Percentiles rank a stretch among this genome's conserved stretches.
Conservation (phyloP, 2,888 invertebrate genomes). For the Dastarcus helophoroides region DNA sequence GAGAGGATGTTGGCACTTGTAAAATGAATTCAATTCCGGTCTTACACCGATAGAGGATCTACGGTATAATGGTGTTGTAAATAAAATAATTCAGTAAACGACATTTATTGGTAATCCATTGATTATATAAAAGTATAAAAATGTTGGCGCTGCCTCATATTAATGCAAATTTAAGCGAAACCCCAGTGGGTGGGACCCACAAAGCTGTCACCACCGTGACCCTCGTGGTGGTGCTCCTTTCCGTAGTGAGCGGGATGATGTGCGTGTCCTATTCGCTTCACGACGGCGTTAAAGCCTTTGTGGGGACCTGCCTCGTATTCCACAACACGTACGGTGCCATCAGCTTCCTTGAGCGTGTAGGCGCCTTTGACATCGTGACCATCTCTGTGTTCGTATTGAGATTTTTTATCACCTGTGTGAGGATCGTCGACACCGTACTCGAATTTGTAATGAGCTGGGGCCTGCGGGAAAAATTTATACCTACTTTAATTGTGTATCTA, state of each 20-base stretch:
- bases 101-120: no score
- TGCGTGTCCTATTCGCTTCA: conserved; percentile 27
- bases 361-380: conserved; percentile 31
- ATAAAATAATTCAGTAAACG: no score
- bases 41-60: no score
- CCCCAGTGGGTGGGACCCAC: no score
- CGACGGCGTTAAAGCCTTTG: conserved; percentile 31
- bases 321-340: conserved; percentile 33
- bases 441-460: conserved; percentile 27
- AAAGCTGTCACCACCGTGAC: no score
- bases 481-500: no score
- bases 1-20: no score
- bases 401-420: conserved; percentile 32
- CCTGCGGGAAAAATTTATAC: conserved; percentile 15
- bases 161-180: no score
- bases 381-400: conserved; percentile 31
- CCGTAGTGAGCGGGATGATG: conserved; percentile 24
- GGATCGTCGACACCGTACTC: conserved; percentile 33
- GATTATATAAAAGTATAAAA: no score
- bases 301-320: conserved; percentile 29
- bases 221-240: conserved; percentile 8
- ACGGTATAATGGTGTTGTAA: no score
- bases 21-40: no score
- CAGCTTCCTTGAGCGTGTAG: conserved; percentile 31
- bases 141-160: no score